Evolutionary conservation across 1,140 invertebrate species (phyloP), one percentile per base, ranked within the genome.

Genomic region (Drosophila lini): DNA sequence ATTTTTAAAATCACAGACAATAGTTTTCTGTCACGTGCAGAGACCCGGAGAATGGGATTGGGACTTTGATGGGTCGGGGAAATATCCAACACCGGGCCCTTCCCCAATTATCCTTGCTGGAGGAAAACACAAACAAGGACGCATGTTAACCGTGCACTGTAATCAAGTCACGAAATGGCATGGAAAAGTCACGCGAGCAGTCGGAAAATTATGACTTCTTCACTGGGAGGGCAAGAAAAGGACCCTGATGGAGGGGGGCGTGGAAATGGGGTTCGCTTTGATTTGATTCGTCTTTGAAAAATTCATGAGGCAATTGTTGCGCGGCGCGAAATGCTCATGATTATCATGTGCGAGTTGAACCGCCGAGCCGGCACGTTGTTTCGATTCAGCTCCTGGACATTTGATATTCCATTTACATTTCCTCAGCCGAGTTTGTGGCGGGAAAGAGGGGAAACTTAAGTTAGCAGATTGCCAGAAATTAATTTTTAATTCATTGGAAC

Each of bases 101-200:
- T 40, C 38, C 19, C 52, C 50, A 75, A 65, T 65, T 75, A 65
- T 75, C 48, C 58, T 40, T 5, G 10, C 22, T 10, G 44, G 40
- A 36, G 36, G 53, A 59, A 57, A 71, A 70, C 36, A 58, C 78
- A 41, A 60, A 82, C 60, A 63, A 78, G 59, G 60, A 78, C 60
- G 62, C 65, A 80, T 82, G 69, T 78, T 80, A 64, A 59, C 68
- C 68, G 62, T 69, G 63, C 60, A 71, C 59, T 47, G 53, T 89
- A 86, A 83, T 86, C 80, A 67, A 86, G 84, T 83, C 84, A 86
- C 84, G 82, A 82, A 86, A 86, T 83, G 63, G 58, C 48, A 73
- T 65, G 71, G 52, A 67, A 82, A 83, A 86, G 83, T 86, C 83
- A 86, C 83, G 84, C 83, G 73, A 80, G 77, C 76, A 74, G 77